These are phyloP conservation scores for Stegodyphus mimosarum DNA, from an alignment of 1,140 invertebrate genomes.

Conservation along the genomic window DNA sequence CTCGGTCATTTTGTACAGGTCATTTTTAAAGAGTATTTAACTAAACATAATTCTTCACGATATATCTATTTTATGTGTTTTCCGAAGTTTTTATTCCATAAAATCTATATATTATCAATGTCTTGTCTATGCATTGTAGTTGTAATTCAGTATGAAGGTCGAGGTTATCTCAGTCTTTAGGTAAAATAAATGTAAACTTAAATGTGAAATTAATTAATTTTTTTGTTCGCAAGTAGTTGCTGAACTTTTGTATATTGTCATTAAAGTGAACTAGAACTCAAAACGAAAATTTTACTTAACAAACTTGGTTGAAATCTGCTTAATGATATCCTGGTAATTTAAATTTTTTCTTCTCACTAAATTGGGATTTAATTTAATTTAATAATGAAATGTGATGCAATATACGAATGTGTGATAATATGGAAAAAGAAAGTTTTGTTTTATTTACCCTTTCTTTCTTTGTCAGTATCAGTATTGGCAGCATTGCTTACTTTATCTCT, in stretches of 20 bases:
- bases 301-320: no score
- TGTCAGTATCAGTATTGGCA: no score
- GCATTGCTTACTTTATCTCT: no score
- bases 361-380: no score
- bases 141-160: background rate
- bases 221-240: no score
- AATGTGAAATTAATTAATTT: no score
- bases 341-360: no score
- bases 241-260: background rate
- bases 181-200: background rate
- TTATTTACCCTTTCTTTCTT: no score
- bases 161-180: background rate
- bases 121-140: conserved; percentile 19
- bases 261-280: background rate
- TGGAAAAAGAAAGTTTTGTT: no score
- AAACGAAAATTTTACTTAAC: background rate
- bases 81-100: conserved; percentile 50
- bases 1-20: conserved; percentile 43
- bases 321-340: background rate
- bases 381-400: no score
- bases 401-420: no score
- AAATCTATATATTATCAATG: conserved; percentile 46
- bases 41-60: conserved; percentile 24
- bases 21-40: conserved; percentile 56
- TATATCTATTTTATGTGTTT: conserved; percentile 61